A percentile compares a stretch with the other conserved stretches of the same genome.
Evolutionary conservation across 2,113 vertebrate genomes (phyloP).

Genomic region (Lepisosteus osseus): DNA sequence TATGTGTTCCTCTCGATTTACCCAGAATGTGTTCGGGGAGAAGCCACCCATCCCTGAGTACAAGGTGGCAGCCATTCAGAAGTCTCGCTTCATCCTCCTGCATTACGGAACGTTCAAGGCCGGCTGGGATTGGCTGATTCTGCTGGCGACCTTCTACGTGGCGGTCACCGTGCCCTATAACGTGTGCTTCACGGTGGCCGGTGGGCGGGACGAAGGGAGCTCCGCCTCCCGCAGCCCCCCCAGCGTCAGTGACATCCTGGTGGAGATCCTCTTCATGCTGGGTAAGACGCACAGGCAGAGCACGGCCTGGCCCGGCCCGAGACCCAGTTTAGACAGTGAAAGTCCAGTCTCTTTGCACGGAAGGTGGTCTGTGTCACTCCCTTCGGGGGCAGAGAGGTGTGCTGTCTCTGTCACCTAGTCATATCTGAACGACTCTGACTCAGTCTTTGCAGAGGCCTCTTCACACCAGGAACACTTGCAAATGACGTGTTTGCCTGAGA

Average conservation of each 20-base stretch:
- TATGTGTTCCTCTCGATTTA: background rate
- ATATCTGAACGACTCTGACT: too few relatives aligned
- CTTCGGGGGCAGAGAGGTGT: too few relatives aligned
- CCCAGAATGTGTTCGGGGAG: slow-evolving; percentile 75
- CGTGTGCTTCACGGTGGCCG: slow-evolving; percentile 68
- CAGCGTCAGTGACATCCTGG: slow-evolving; percentile 71
- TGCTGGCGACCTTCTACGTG: slow-evolving; percentile 79
- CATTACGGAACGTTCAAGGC: slow-evolving; percentile 80
- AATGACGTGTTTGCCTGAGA: too few relatives aligned
- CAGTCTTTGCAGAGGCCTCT: too few relatives aligned
- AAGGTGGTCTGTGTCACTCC: too few relatives aligned
- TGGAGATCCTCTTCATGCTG: slow-evolving; percentile 78
- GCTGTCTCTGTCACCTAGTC: too few relatives aligned
- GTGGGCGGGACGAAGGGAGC: slow-evolving; percentile 57
- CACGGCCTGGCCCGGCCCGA: too few relatives aligned
- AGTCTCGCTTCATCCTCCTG: slow-evolving; percentile 75
- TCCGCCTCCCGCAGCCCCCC: slow-evolving; percentile 58
- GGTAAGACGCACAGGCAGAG: slow-evolving; percentile 45
- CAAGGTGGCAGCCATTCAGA: slow-evolving; percentile 78
- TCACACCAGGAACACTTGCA: too few relatives aligned
- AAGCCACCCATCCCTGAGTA: slow-evolving; percentile 77
- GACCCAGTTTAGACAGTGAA: too few relatives aligned
- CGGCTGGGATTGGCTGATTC: slow-evolving; percentile 78
- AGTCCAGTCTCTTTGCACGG: too few relatives aligned
- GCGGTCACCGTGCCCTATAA: slow-evolving; percentile 79